Evolutionary conservation across 1,140 invertebrate species (phyloP).

Genomic region (Drosophila prosaltans): DNA sequence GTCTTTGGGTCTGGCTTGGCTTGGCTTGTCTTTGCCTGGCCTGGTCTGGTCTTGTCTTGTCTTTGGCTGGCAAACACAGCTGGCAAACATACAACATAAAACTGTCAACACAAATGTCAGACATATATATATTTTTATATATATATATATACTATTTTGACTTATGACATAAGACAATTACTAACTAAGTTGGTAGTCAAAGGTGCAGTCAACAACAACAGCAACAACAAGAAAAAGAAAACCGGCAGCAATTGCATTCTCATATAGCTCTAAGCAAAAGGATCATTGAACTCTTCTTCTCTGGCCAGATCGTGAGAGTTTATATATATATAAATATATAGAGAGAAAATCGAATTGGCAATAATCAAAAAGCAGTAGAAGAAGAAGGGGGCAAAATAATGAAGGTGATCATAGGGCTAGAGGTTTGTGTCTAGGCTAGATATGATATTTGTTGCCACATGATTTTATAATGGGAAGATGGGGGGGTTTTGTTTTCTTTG

Average conservation of each 20-base stretch:
- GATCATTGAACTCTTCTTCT: conserved; percentile 44
- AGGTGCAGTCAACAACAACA: conserved; percentile 22
- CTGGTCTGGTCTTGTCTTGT: neutral
- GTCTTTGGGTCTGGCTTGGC: no score
- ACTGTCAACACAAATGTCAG: conserved; percentile 71
- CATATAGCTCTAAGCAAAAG: no score
- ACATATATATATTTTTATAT: conserved; percentile 1
- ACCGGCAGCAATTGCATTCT: conserved; percentile 16
- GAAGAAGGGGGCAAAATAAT: no score
- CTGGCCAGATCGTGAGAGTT: conserved; percentile 14
- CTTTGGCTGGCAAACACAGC: conserved; percentile 5
- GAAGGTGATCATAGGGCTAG: neutral
- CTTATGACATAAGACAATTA: conserved; percentile 78
- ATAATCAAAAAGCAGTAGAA: conserved; percentile 10
- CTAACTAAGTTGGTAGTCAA: conserved; percentile 40
- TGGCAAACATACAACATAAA: conserved; percentile 46
- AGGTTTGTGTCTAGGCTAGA: conserved; percentile 24
- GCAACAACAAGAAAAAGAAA: neutral
- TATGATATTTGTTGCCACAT: conserved; percentile 18
- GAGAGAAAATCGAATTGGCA: conserved; percentile 21
- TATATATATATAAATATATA: no score
- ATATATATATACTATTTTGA: conserved; percentile 42
- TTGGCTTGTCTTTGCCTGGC: neutral
- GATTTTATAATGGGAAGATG: conserved; percentile 1
- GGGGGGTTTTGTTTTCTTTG: neutral